Conservation (phyloP, 2,113 vertebrate species). For the Jacana jacana region DNA sequence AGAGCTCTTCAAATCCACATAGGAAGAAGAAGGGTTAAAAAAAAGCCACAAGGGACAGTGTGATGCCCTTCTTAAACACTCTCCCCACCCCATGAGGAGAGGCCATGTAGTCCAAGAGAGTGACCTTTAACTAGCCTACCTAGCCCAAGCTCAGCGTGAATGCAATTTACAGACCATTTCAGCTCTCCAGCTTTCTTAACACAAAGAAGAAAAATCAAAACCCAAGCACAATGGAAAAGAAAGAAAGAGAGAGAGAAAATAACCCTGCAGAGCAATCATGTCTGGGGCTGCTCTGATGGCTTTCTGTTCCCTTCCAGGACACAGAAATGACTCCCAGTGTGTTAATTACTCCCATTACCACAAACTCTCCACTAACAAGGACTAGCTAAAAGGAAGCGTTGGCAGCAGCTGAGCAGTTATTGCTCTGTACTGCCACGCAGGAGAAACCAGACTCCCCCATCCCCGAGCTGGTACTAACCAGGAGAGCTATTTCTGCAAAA, state of each 20-base stretch:
- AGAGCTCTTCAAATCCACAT: conserved; percentile 49
- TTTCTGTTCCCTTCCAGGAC: conserved; percentile 78
- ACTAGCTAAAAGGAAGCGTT: conserved; percentile 44
- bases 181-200: conserved; percentile 74
- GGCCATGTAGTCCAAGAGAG: conserved; percentile 60
- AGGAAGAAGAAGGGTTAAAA: conserved; percentile 37
- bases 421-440: conserved; percentile 11
- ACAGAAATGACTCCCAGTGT: conserved; percentile 75
- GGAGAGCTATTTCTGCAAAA: conserved; percentile 10
- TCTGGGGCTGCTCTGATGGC: conserved; percentile 70
- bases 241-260: conserved; percentile 73
- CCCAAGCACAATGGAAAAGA: conserved; percentile 68
- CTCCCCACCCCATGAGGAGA: conserved; percentile 1
- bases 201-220: conserved; percentile 79
- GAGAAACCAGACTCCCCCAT: conserved; percentile 23
- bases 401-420: conserved; percentile 59
- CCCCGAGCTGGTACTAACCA: conserved; percentile 4
- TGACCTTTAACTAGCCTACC: conserved; percentile 74
- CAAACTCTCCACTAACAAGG: conserved; percentile 77
- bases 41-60: not conserved
- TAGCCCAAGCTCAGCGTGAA: conserved; percentile 71
- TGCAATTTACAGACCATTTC: conserved; percentile 78
- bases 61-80: conserved; percentile 37
- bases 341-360: conserved; percentile 81
- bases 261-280: conserved; percentile 77